Conservation (phyloP, 2,797 vertebrate genomes). For the Hirundo rustica region DNA sequence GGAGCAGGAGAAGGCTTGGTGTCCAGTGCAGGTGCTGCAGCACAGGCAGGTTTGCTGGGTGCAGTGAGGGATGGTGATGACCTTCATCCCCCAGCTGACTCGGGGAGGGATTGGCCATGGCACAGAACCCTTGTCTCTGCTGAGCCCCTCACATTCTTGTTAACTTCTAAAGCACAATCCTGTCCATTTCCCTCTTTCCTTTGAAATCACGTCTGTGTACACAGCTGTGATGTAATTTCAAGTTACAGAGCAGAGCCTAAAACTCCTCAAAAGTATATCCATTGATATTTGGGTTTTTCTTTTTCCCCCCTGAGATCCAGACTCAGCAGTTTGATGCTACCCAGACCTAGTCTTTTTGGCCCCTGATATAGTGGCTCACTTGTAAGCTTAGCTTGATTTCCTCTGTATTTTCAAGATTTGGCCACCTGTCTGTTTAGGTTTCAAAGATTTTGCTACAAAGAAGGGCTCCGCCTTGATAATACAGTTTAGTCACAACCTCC, state of each 20-base stretch:
- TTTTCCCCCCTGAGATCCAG: neutral
- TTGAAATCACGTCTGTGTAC: neutral
- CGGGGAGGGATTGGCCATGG: fast-evolving
- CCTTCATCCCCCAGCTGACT: neutral
- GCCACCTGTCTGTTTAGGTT: neutral
- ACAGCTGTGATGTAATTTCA: neutral
- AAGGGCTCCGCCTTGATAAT: neutral
- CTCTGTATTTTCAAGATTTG: neutral
- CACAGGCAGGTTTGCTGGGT: neutral
- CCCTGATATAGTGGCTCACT: neutral
- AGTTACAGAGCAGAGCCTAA: neutral
- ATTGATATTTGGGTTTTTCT: neutral
- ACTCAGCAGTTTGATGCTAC: neutral
- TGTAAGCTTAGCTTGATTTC: neutral
- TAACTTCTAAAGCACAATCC: neutral
- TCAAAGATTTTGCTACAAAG: neutral
- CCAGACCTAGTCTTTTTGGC: neutral
- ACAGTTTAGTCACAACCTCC: neutral
- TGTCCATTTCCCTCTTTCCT: neutral
- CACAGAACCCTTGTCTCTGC: neutral
- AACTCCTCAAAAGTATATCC: neutral
- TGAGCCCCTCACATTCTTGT: neutral
- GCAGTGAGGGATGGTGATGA: neutral
- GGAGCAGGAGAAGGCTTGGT: neutral
- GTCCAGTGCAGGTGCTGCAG: neutral